These are phyloP conservation scores for Lucinisca nassula DNA, from an alignment of 2,888 invertebrate species.

Conservation along the genomic window DNA sequence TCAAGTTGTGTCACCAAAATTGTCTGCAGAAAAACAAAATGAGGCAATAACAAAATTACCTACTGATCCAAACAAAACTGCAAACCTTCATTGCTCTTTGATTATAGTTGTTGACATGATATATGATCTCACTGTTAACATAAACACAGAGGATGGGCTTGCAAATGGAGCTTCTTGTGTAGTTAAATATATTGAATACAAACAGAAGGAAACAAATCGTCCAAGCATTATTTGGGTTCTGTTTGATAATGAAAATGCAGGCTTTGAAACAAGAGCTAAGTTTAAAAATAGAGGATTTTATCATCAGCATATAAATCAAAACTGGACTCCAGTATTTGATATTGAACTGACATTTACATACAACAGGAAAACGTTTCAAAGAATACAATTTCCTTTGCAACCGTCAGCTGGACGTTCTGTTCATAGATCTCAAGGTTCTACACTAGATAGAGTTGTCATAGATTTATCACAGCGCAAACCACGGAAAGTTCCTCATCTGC, in stretches of 20 bases:
- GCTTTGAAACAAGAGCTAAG: conserved; percentile 40
- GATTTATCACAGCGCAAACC: background rate
- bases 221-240: conserved; percentile 63
- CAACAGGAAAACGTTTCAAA: conserved; percentile 45
- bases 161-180: conserved; percentile 59
- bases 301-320: conserved; percentile 23
- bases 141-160: conserved; percentile 59
- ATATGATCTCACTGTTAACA: conserved; percentile 57
- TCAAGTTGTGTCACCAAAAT: conserved; percentile 18
- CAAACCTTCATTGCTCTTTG: conserved; percentile 13
- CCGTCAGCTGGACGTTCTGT: conserved; percentile 62
- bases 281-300: conserved; percentile 48
- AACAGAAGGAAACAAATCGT: conserved; percentile 34
- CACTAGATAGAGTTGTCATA: conserved; percentile 20
- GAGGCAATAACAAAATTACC: conserved; percentile 29
- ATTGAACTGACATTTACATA: conserved; percentile 50
- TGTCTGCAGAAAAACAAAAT: conserved; percentile 36
- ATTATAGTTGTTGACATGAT: conserved; percentile 27
- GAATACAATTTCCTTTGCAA: conserved; percentile 61
- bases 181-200: conserved; percentile 52
- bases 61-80: conserved; percentile 38
- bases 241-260: conserved; percentile 45
- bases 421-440: conserved; percentile 65
- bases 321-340: conserved; percentile 67
- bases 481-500: conserved; percentile 53